A percentile compares a stretch with the other conserved stretches of the same genome.
Conservation (phyloP, 2,888 invertebrate genomes). For the Onchidella celtica region DNA sequence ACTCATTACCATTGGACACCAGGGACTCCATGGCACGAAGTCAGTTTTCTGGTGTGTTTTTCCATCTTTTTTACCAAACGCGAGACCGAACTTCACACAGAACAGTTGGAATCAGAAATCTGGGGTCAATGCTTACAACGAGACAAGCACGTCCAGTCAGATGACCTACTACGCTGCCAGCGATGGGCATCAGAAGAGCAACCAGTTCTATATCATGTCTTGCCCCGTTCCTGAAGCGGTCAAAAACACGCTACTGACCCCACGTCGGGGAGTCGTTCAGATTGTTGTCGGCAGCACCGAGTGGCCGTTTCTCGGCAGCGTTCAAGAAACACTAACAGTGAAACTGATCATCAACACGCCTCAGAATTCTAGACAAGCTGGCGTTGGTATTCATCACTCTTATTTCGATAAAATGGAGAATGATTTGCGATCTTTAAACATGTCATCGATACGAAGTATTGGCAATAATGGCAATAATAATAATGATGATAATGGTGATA, state of each 20-base stretch:
- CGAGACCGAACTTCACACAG: no score
- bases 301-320: slow-evolving; percentile 3
- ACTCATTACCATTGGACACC: slow-evolving; percentile 23
- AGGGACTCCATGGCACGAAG: slow-evolving; percentile 10
- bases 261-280: not conserved
- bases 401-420: slow-evolving; percentile 22
- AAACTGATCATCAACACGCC: slow-evolving; percentile 13
- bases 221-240: slow-evolving; percentile 40
- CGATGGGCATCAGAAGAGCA: slow-evolving; percentile 42
- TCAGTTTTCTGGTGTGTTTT: slow-evolving; percentile 48
- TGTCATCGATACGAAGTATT: not conserved
- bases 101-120: no score
- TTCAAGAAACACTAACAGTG: slow-evolving; percentile 23
- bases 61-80: no score
- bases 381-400: not conserved
- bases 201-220: slow-evolving; percentile 45
- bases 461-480: not conserved
- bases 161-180: slow-evolving; percentile 48
- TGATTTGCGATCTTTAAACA: slow-evolving; percentile 8
- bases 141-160: not conserved
- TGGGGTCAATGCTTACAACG: no score
- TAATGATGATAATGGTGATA: not conserved
- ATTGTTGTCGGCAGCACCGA: slow-evolving; percentile 14
- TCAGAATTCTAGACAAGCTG: not conserved
- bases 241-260: not conserved